phyloP scores from a whole-genome alignment of 2,888 invertebrate species.

The Schizaphis graminum region DNA sequence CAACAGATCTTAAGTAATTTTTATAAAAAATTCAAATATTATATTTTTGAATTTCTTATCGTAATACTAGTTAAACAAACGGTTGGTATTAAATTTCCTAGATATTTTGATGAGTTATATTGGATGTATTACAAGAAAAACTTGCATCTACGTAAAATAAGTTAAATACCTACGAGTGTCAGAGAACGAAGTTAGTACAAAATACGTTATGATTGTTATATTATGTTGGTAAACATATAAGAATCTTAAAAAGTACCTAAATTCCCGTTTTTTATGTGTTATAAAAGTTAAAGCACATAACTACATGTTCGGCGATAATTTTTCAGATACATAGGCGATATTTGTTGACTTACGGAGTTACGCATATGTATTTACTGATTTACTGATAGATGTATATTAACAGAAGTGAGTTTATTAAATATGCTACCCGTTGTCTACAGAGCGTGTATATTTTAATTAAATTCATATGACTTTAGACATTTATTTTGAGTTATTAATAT shows the following conservation, averaged over 20 bases:
- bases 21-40: too few species aligned
- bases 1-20: too few species aligned
- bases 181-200: not conserved
- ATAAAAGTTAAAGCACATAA: not conserved
- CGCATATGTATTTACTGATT: not conserved
- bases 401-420: not conserved
- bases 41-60: too few species aligned
- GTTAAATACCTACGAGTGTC: not conserved
- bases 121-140: not conserved
- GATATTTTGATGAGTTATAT: not conserved
- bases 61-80: too few species aligned
- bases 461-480: not conserved
- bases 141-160: not conserved
- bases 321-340: not conserved
- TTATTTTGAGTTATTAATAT: not conserved
- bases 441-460: not conserved
- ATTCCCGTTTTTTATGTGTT: not conserved
- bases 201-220: not conserved
- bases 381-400: not conserved
- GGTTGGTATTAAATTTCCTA: too few species aligned
- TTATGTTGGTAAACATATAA: not conserved
- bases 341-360: not conserved
- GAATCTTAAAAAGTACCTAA: not conserved
- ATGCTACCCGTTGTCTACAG: not conserved
- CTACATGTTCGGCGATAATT: not conserved